phyloP scores from a whole-genome alignment of 2,888 invertebrate species.

The Congeria kusceri region DNA sequence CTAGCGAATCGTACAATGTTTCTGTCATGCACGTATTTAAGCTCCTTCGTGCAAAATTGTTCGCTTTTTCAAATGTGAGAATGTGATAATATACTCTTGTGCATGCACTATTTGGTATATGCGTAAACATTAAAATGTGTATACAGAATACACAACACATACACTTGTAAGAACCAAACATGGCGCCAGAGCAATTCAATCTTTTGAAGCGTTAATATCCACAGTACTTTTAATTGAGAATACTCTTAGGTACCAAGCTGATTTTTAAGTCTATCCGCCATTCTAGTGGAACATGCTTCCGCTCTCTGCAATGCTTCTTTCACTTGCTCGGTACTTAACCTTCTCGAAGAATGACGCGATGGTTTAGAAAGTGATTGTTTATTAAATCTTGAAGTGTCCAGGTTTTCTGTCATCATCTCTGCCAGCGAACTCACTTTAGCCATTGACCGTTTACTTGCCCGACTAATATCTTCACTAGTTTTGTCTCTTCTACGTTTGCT shows the following conservation, averaged over 20 bases:
- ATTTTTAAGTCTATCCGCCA: background rate
- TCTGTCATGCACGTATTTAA: too few species aligned
- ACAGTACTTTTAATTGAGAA: too few species aligned
- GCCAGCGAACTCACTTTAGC: background rate
- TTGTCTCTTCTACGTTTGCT: constrained; percentile 14
- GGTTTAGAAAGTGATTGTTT: background rate
- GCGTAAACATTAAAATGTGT: too few species aligned
- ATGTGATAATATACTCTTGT: too few species aligned
- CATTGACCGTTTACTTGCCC: background rate
- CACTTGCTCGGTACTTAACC: constrained; percentile 4
- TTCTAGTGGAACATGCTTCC: constrained; percentile 10
- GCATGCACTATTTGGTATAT: too few species aligned
- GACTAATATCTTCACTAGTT: background rate
- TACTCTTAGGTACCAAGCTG: constrained; percentile 7
- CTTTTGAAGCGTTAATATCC: too few species aligned
- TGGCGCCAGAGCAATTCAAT: too few species aligned
- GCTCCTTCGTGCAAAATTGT: too few species aligned
- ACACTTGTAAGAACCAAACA: too few species aligned
- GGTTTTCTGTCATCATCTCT: background rate
- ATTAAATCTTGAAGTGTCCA: background rate
- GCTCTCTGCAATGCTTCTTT: constrained; percentile 17
- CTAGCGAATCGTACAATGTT: too few species aligned
- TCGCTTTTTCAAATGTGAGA: too few species aligned
- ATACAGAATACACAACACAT: too few species aligned
- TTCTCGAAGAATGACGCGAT: background rate